These are phyloP conservation scores for Mustelus asterias DNA, from an alignment of 2,113 vertebrate species.

Conservation along the genomic window DNA sequence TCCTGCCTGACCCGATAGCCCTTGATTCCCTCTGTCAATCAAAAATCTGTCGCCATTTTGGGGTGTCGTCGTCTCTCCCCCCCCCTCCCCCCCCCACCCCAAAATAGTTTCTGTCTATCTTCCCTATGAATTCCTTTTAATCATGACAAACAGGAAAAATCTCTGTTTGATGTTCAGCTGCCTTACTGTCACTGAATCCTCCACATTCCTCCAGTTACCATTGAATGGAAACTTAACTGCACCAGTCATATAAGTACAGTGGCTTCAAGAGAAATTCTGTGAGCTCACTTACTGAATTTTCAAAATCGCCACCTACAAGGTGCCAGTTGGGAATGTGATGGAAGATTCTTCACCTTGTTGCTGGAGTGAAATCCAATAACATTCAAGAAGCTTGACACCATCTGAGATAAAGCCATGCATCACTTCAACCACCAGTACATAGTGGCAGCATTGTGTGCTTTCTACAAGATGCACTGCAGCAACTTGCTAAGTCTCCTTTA, in stretches of 20 bases:
- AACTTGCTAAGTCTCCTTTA: no score
- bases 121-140: background rate
- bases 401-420: background rate
- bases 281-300: background rate
- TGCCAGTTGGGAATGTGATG: background rate
- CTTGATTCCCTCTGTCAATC: background rate
- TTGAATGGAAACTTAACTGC: background rate
- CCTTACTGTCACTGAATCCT: background rate
- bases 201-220: background rate
- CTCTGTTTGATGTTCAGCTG: background rate
- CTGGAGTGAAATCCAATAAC: background rate
- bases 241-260: background rate
- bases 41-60: background rate
- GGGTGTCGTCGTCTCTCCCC: no score
- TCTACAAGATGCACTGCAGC: no score
- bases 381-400: background rate
- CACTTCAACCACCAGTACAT: background rate
- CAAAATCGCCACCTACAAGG: background rate
- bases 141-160: background rate
- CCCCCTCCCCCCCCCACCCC: background rate
- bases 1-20: background rate
- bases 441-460: background rate
- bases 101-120: background rate
- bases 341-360: background rate
- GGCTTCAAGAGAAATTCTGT: background rate